Percentiles rank a stretch among this genome's conserved stretches.
Evolutionary conservation across 2,797 vertebrate species (phyloP).

Genomic region (Potorous gilbertii): DNA sequence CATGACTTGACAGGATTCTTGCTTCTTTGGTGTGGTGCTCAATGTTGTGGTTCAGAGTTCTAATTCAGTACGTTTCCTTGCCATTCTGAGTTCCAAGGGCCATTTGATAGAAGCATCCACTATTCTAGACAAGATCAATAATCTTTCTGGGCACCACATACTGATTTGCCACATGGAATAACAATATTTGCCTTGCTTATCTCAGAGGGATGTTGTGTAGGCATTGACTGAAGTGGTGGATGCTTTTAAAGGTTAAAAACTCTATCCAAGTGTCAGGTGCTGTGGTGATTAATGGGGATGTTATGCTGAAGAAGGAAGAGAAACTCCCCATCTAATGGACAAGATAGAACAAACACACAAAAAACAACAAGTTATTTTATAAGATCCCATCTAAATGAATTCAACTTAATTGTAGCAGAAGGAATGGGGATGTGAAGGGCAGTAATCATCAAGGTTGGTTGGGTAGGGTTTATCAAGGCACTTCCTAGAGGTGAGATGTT

Average conservation of each 20-base stretch:
- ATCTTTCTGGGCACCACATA: background rate
- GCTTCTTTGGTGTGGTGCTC: background rate
- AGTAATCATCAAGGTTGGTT: background rate
- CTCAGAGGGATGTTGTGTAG: background rate
- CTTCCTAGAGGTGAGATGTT: constrained; percentile 6
- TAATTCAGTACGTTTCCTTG: background rate
- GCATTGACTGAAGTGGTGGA: background rate
- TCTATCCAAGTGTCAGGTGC: background rate
- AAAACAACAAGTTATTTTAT: background rate
- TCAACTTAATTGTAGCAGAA: background rate
- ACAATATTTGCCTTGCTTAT: background rate
- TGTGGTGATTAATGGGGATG: background rate
- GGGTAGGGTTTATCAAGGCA: background rate
- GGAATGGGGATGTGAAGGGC: background rate
- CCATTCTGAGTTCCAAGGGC: background rate
- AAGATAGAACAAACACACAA: background rate
- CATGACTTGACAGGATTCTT: too few relatives aligned
- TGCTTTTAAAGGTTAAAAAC: background rate
- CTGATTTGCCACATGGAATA: background rate
- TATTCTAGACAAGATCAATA: background rate
- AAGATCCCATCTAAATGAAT: background rate
- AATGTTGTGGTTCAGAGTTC: background rate
- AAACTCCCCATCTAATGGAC: background rate
- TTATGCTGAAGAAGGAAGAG: background rate
- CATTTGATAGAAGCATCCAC: background rate